Conservation (phyloP, 1,140 invertebrate species). For the Sarcophaga bullata region DNA sequence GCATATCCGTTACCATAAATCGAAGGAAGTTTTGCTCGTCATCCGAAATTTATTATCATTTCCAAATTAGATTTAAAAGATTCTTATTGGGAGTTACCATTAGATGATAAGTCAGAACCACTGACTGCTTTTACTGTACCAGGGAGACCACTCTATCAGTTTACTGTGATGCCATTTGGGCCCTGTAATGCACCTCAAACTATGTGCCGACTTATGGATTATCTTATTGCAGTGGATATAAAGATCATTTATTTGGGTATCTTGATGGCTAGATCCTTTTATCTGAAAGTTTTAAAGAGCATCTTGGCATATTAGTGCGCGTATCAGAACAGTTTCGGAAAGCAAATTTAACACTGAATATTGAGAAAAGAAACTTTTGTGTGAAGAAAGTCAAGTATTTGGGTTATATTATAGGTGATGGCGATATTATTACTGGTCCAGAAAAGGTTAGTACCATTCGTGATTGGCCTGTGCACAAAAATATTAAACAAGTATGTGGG, state of each 20-base stretch:
- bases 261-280: constrained; percentile 43
- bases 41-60: constrained; percentile 44
- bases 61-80: constrained; percentile 56
- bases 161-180: constrained; percentile 54
- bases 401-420: constrained; percentile 44
- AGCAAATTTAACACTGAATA: constrained; percentile 66
- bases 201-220: constrained; percentile 43
- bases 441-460: constrained; percentile 48
- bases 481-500: constrained; percentile 42
- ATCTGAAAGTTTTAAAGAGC: constrained; percentile 54
- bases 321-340: constrained; percentile 60
- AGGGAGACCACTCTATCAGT: constrained; percentile 48
- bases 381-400: constrained; percentile 48
- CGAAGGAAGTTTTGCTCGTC: constrained; percentile 46
- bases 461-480: constrained; percentile 45
- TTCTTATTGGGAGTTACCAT: constrained; percentile 60
- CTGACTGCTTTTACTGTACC: constrained; percentile 61
- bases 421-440: neutral
- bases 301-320: constrained; percentile 59
- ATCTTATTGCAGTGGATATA: constrained; percentile 62
- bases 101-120: constrained; percentile 51
- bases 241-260: constrained; percentile 43
- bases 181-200: no score
- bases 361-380: constrained; percentile 65
- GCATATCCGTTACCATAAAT: constrained; percentile 50